Conservation (phyloP, 2,888 invertebrate genomes). For the Uloborus plumipes region DNA sequence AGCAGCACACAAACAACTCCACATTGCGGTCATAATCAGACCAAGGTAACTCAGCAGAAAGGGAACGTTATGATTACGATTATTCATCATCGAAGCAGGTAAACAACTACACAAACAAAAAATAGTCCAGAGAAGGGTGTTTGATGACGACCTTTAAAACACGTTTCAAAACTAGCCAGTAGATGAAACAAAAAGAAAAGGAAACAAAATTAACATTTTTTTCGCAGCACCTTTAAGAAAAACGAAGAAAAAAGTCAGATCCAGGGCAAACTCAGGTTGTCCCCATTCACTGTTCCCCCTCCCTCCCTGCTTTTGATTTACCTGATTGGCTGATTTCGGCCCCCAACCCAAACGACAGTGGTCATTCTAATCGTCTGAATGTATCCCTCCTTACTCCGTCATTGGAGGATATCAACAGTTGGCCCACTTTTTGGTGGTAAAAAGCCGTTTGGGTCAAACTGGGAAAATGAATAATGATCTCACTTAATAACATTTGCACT, state of each 20-base stretch:
- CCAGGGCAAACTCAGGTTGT: slow-evolving; percentile 51
- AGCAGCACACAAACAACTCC: slow-evolving; percentile 5
- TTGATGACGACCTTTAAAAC: slow-evolving; percentile 44
- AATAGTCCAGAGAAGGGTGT: slow-evolving; percentile 1
- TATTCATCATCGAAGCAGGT: slow-evolving; percentile 21
- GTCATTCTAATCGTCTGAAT: slow-evolving; percentile 29
- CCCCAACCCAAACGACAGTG: slow-evolving; percentile 34
- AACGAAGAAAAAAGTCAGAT: slow-evolving; percentile 33
- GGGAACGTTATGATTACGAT: slow-evolving; percentile 34
- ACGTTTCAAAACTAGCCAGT: slow-evolving; percentile 26
- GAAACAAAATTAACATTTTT: slow-evolving; percentile 3
- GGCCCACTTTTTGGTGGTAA: slow-evolving; percentile 43
- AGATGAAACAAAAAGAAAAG: background rate
- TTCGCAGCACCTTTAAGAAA: background rate
- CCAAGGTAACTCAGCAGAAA: slow-evolving; percentile 7
- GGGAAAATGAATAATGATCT: slow-evolving; percentile 40
- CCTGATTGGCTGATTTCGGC: slow-evolving; percentile 25
- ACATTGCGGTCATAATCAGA: background rate
- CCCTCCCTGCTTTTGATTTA: background rate
- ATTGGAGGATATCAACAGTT: slow-evolving; percentile 13
- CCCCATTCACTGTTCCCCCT: slow-evolving; percentile 29
- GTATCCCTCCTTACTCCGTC: slow-evolving; percentile 36
- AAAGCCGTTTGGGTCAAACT: slow-evolving; percentile 40
- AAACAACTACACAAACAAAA: slow-evolving; percentile 31
- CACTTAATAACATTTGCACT: slow-evolving; percentile 13